Conservation (phyloP, 1,140 invertebrate species). For the Heliothis virescens region DNA sequence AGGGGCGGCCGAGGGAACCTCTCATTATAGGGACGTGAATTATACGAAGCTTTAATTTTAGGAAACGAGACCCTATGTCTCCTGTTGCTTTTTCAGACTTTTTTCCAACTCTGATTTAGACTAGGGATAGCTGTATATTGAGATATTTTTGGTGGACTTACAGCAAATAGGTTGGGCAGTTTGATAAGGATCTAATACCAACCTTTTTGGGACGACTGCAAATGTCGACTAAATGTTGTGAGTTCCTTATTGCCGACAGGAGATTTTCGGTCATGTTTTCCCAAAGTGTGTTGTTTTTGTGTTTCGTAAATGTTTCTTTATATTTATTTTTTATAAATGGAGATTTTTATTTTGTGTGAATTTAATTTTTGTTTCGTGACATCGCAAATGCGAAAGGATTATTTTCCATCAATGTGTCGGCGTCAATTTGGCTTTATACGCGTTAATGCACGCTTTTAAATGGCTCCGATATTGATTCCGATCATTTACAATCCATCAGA, state of each 20-base stretch:
- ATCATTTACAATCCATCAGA: neutral
- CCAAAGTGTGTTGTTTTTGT: neutral
- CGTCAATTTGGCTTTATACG: neutral
- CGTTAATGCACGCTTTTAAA: neutral
- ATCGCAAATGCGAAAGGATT: neutral
- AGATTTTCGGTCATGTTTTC: neutral
- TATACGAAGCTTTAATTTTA: constrained; percentile 43
- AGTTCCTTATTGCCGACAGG: constrained; percentile 15
- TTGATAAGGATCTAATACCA: constrained; percentile 39
- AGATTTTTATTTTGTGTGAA: neutral
- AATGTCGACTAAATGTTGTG: constrained; percentile 30
- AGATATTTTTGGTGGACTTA: constrained; percentile 16
- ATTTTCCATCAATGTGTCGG: neutral
- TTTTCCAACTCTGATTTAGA: constrained; percentile 5
- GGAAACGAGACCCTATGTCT: constrained; percentile 18
- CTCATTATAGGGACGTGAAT: constrained; percentile 45
- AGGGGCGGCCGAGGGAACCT: constrained; percentile 9
- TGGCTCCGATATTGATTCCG: constrained; percentile 1
- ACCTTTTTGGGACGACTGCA: constrained; percentile 27
- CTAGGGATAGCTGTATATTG: neutral
- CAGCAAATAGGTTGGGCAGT: constrained; percentile 22
- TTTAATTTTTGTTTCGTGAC: neutral
- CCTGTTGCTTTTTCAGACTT: constrained; percentile 29
- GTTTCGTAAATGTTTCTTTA: neutral
- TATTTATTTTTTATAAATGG: neutral